Evolutionary conservation across 2,888 invertebrate genomes (phyloP).

Genomic region (Tolmerus cingulatus): DNA sequence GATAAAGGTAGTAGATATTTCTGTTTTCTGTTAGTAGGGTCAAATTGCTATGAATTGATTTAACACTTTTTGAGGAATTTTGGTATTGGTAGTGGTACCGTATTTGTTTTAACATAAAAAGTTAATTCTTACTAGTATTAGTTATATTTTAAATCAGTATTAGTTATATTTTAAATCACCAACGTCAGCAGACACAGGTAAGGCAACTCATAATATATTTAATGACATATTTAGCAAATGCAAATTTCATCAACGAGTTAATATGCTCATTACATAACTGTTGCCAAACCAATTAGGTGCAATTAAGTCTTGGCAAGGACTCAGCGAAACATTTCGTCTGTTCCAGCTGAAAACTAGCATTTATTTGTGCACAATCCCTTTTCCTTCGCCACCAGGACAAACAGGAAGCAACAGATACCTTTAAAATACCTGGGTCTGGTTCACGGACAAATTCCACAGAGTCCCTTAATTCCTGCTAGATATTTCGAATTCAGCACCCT

Average conservation of each 20-base stretch:
- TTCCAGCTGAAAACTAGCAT: background rate
- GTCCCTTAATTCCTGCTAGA: background rate
- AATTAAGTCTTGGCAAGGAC: background rate
- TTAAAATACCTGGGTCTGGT: background rate
- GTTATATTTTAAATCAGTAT: too few relatives aligned
- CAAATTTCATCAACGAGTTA: background rate
- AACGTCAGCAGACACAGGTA: too few relatives aligned
- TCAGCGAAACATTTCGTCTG: background rate
- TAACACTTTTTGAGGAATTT: too few relatives aligned
- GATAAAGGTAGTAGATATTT: too few relatives aligned
- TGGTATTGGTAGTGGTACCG: too few relatives aligned
- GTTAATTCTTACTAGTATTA: too few relatives aligned
- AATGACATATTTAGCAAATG: background rate
- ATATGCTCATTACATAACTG: background rate
- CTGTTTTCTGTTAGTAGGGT: too few relatives aligned
- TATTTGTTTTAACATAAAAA: too few relatives aligned
- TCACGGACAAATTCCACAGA: background rate
- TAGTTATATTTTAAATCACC: too few relatives aligned
- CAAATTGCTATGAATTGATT: too few relatives aligned
- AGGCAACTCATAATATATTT: too few relatives aligned
- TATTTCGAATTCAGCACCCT: background rate
- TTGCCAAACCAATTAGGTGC: background rate
- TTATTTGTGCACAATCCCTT: background rate
- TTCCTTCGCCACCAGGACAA: background rate
- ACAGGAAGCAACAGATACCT: background rate